phyloP scores from a whole-genome alignment of 2,888 invertebrate species.

The Panzeria rudis region DNA sequence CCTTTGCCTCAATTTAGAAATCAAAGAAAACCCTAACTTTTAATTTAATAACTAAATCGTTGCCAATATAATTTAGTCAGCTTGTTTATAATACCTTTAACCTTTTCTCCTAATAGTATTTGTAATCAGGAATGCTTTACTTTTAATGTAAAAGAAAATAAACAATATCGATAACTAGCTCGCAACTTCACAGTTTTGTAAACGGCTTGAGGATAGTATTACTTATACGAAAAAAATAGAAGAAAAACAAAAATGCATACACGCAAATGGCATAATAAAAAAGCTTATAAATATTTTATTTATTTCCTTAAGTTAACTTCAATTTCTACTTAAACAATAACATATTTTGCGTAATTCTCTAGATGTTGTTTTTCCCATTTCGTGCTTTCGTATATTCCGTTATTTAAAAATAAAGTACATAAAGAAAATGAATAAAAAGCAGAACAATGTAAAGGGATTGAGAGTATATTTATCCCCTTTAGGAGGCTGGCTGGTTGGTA shows the following conservation, averaged over 20 bases:
- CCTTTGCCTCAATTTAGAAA: neutral
- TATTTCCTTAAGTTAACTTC: conserved; percentile 59
- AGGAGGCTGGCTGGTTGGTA: neutral
- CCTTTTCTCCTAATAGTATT: neutral
- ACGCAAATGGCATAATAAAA: conserved; percentile 66
- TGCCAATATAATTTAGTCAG: neutral
- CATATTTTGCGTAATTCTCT: conserved; percentile 57
- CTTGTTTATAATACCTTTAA: conserved; percentile 5
- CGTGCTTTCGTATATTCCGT: conserved; percentile 11
- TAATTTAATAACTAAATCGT: conserved; percentile 14
- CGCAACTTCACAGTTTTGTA: neutral
- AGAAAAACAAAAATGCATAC: neutral
- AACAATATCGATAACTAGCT: neutral
- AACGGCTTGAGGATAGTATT: neutral
- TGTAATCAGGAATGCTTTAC: neutral
- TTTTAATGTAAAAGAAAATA: conserved; percentile 26
- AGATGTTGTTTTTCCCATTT: conserved; percentile 30
- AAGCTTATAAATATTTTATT: conserved; percentile 66
- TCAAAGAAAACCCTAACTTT: neutral
- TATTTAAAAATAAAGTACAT: neutral
- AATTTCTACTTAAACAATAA: conserved; percentile 61
- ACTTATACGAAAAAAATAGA: neutral
- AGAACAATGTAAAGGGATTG: neutral
- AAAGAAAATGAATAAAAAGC: neutral
- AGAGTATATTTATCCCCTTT: neutral